These are phyloP conservation scores for Luffia ferchaultella DNA, from an alignment of 2,888 invertebrate species.

Conservation along the genomic window DNA sequence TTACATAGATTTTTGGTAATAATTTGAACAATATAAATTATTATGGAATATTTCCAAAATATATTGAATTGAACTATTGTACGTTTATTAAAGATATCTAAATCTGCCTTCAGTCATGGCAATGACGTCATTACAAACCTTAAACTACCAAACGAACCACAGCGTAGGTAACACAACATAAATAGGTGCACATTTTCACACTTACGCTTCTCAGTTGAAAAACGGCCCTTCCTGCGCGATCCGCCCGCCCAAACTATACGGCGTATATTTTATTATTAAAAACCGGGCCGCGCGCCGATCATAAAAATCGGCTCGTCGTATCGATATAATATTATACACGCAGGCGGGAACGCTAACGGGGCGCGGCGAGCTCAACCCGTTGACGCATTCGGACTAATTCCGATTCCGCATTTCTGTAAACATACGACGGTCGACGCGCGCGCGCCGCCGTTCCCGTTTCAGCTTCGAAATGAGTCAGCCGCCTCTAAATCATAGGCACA, in stretches of 20 bases:
- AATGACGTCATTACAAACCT: neutral
- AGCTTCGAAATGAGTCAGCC: neutral
- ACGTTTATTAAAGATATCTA: too few relatives aligned
- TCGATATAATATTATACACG: slow-evolving; percentile 40
- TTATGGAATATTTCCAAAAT: too few relatives aligned
- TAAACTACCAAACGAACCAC: neutral
- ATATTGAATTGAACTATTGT: too few relatives aligned
- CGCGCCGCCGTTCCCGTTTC: neutral
- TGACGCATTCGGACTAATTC: slow-evolving; percentile 65
- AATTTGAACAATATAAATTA: too few relatives aligned
- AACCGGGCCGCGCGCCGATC: slow-evolving; percentile 44
- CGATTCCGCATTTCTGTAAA: slow-evolving; percentile 64
- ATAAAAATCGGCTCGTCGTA: slow-evolving; percentile 38
- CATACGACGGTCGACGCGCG: slow-evolving; percentile 24
- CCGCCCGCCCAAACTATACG: neutral
- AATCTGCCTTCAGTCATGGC: neutral
- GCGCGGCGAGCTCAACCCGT: slow-evolving; percentile 30
- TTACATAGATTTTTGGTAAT: too few relatives aligned
- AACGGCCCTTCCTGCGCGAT: neutral
- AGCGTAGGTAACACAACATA: neutral
- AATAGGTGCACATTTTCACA: neutral
- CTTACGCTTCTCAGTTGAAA: neutral
- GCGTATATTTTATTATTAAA: slow-evolving; percentile 53
- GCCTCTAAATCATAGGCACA: neutral
- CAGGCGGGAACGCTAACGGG: slow-evolving; percentile 34